Percentiles rank a stretch among this genome's conserved stretches.
These are phyloP conservation scores for Sturmia bella DNA, from an alignment of 2,888 invertebrate species.

Conservation along the genomic window DNA sequence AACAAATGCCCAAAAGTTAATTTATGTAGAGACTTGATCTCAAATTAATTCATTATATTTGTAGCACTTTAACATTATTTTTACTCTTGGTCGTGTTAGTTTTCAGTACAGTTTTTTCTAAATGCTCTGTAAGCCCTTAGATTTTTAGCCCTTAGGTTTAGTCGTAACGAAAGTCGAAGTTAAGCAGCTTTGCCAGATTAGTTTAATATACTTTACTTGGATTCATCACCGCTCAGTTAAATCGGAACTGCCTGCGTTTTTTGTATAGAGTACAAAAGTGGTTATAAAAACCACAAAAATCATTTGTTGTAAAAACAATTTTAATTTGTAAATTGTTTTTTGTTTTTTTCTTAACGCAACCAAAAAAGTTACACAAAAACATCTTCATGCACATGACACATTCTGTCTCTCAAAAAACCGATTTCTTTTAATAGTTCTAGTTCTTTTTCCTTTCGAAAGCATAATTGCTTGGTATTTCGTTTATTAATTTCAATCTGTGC, in stretches of 20 bases:
- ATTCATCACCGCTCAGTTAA: background rate
- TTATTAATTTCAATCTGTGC: background rate
- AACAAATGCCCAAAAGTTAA: too few species aligned
- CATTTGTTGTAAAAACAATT: slow-evolving; percentile 59
- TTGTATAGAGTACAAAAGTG: background rate
- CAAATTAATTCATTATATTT: too few species aligned
- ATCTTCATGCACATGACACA: slow-evolving; percentile 60
- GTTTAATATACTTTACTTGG: too few species aligned
- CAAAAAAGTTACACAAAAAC: slow-evolving; percentile 17
- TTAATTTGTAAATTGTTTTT: slow-evolving; percentile 64
- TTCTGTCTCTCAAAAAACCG: slow-evolving; percentile 18
- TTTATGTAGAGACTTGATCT: too few species aligned
- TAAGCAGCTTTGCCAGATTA: too few species aligned
- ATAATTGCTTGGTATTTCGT: slow-evolving; percentile 51
- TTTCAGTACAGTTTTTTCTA: too few species aligned
- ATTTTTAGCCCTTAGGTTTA: too few species aligned
- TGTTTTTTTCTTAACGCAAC: slow-evolving; percentile 2
- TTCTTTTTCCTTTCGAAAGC: slow-evolving; percentile 31
- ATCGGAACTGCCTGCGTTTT: too few species aligned
- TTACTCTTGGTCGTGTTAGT: too few species aligned
- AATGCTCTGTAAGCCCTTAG: too few species aligned
- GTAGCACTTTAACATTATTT: too few species aligned
- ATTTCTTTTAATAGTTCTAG: slow-evolving; percentile 12
- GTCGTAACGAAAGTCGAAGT: too few species aligned
- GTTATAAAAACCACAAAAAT: slow-evolving; percentile 54